Percentiles rank a stretch among this genome's conserved stretches.
Evolutionary conservation across 1,140 invertebrate species (phyloP).

Genomic region (Zelostemma sp.): DNA sequence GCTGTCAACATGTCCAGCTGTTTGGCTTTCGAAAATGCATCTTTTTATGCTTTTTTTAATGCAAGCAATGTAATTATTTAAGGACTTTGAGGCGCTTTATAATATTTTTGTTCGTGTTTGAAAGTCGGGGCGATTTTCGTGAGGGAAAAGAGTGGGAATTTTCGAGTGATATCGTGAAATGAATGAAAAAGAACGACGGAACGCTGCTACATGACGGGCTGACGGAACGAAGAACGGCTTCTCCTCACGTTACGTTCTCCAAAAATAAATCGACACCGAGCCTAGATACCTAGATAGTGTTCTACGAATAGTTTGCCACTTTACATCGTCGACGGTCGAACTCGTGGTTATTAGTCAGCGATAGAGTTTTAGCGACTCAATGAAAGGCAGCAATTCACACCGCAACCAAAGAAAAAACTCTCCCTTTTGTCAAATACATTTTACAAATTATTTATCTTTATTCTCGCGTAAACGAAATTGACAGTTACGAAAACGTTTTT

Average conservation of each 20-base stretch:
- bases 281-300: slow-evolving; percentile 71
- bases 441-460: too few species aligned
- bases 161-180: slow-evolving; percentile 5
- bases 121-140: neutral
- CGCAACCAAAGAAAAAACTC: neutral
- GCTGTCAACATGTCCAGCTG: too few species aligned
- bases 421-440: too few species aligned
- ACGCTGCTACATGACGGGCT: slow-evolving; percentile 46
- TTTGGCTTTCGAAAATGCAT: too few species aligned
- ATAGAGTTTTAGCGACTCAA: slow-evolving; percentile 42
- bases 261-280: slow-evolving; percentile 70
- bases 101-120: too few species aligned
- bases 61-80: too few species aligned
- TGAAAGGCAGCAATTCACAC: slow-evolving; percentile 30
- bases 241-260: slow-evolving; percentile 69
- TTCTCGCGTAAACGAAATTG: too few species aligned
- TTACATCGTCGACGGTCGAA: slow-evolving; percentile 51
- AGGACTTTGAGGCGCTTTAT: too few species aligned
- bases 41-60: too few species aligned
- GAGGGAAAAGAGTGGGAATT: neutral
- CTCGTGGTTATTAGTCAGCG: slow-evolving; percentile 60
- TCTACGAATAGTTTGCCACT: slow-evolving; percentile 66
- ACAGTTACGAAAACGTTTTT: too few species aligned
- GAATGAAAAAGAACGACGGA: slow-evolving; percentile 29
- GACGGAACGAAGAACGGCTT: slow-evolving; percentile 59